Percentiles rank a stretch among this genome's conserved stretches.
phyloP scores from a whole-genome alignment of 2,113 vertebrate species.

The Syrmaticus mikado region DNA sequence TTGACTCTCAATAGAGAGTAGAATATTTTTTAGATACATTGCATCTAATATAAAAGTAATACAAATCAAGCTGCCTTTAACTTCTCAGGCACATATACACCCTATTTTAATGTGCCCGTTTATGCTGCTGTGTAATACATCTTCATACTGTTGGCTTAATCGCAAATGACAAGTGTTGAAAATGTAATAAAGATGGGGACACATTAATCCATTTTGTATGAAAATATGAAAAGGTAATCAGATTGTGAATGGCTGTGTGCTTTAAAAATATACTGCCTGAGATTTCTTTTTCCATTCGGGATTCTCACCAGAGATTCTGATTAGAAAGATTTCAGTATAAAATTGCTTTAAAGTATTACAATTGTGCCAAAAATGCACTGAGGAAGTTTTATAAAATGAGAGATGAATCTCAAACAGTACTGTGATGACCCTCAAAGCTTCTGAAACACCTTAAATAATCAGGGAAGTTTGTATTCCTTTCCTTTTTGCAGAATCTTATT shows the following conservation, averaged over 20 bases:
- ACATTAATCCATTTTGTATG: constrained; percentile 84
- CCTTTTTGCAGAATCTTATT: neutral
- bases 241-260: constrained; percentile 74
- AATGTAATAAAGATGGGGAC: constrained; percentile 82
- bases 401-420: neutral
- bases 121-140: constrained; percentile 74
- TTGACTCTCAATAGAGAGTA: constrained; percentile 25
- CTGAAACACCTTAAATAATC: constrained; percentile 40
- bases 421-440: constrained; percentile 26
- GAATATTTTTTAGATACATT: constrained; percentile 68
- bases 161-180: constrained; percentile 80
- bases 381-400: constrained; percentile 35
- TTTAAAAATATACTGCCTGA: constrained; percentile 73
- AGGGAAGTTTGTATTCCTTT: constrained; percentile 12
- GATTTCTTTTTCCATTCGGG: constrained; percentile 56
- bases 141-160: constrained; percentile 81
- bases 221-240: constrained; percentile 83
- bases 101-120: constrained; percentile 71
- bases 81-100: constrained; percentile 62
- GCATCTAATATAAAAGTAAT: constrained; percentile 39
- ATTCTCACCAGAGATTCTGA: constrained; percentile 57
- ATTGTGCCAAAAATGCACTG: neutral
- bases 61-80: constrained; percentile 73
- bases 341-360: constrained; percentile 8
- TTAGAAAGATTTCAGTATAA: constrained; percentile 57